phyloP scores from a whole-genome alignment of 2,888 invertebrate species.

The Bugulina stolonifera region DNA sequence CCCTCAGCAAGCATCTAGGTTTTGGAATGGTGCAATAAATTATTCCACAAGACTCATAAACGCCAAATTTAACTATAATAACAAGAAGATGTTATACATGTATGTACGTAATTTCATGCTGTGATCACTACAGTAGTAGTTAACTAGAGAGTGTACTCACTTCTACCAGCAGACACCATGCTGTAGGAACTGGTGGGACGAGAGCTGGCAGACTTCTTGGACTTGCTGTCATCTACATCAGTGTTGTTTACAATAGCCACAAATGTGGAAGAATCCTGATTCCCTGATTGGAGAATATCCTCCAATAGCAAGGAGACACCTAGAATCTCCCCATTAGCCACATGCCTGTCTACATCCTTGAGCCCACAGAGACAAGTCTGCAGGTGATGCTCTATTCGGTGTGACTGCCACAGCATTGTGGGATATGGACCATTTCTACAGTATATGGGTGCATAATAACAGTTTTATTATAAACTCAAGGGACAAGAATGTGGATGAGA shows the following conservation, averaged over 20 bases:
- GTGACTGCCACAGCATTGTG: constrained; percentile 46
- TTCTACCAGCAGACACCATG: constrained; percentile 24
- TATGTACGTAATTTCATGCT: no score
- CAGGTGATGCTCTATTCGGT: constrained; percentile 45
- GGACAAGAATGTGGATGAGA: no score
- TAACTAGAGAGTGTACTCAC: background rate
- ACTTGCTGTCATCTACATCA: background rate
- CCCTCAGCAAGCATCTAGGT: no score
- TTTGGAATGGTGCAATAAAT: no score
- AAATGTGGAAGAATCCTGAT: constrained; percentile 36
- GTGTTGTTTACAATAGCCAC: constrained; percentile 29
- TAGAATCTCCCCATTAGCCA: constrained; percentile 52
- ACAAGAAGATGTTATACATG: no score
- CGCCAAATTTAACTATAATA: no score
- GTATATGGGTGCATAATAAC: no score
- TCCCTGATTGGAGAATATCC: constrained; percentile 46
- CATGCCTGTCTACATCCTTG: constrained; percentile 50
- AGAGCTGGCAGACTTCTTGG: constrained; percentile 22
- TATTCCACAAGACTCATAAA: no score
- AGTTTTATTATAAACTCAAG: no score
- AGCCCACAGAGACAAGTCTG: constrained; percentile 49
- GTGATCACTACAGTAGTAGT: no score
- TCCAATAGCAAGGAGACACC: constrained; percentile 50
- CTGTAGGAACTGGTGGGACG: constrained; percentile 24
- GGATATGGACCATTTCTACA: constrained; percentile 46